Evolutionary conservation across 1,140 invertebrate species (phyloP).

Genomic region (Nylanderia fulva): DNA sequence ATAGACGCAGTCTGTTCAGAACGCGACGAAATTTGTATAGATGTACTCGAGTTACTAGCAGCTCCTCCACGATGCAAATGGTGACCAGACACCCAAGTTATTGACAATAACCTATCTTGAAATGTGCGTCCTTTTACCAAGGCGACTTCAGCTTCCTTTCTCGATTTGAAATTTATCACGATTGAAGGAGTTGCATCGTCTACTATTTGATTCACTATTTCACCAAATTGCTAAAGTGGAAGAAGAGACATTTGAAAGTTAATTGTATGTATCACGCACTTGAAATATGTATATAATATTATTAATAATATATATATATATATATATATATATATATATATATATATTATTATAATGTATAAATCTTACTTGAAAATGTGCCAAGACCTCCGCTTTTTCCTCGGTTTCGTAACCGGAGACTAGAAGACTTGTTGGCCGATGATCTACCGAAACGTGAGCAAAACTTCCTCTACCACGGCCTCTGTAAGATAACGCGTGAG

Average conservation of each 20-base stretch:
- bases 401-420: conserved; percentile 92
- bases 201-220: conserved; percentile 89
- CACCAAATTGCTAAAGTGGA: conserved; percentile 89
- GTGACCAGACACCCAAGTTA: conserved; percentile 84
- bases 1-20: conserved; percentile 80
- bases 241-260: neutral
- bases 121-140: conserved; percentile 89
- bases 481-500: conserved; percentile 78
- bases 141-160: conserved; percentile 91
- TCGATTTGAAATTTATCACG: conserved; percentile 90
- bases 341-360: neutral
- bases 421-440: conserved; percentile 92
- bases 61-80: conserved; percentile 83
- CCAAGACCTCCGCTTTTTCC: conserved; percentile 89
- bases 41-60: conserved; percentile 76
- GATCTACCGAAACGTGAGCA: conserved; percentile 91
- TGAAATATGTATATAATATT: neutral
- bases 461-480: conserved; percentile 83
- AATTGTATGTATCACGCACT: neutral
- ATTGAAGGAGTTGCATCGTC: conserved; percentile 89
- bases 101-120: conserved; percentile 86
- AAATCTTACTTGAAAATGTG: conserved; percentile 90
- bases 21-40: conserved; percentile 75
- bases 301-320: no score
- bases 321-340: no score